Percentiles rank a stretch among this genome's conserved stretches.
phyloP scores from a whole-genome alignment of 1,140 invertebrate genomes.

The Heterodera schachtii region DNA sequence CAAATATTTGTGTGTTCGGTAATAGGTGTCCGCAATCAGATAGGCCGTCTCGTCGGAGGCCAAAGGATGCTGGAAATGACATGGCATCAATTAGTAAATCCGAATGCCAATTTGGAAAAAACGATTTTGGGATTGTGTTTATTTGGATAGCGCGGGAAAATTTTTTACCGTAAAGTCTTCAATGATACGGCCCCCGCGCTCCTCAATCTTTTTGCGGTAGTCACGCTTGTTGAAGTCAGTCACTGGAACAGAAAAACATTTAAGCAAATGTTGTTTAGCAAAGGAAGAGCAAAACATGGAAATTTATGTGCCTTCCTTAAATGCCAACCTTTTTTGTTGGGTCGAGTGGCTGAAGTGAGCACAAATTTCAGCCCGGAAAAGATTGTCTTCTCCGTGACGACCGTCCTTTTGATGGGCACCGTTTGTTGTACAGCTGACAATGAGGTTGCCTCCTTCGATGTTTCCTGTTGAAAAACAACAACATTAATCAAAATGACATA shows the following conservation, averaged over 20 bases:
- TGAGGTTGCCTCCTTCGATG: neutral
- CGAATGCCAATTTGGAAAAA: too few relatives aligned
- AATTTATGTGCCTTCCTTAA: too few relatives aligned
- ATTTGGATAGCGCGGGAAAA: too few relatives aligned
- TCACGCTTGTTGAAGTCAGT: conserved; percentile 61
- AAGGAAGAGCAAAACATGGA: too few relatives aligned
- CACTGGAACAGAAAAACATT: conserved; percentile 31
- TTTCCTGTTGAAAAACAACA: neutral
- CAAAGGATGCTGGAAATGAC: conserved; percentile 21
- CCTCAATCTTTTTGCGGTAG: conserved; percentile 45
- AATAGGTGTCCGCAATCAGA: conserved; percentile 62
- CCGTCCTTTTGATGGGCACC: conserved; percentile 23
- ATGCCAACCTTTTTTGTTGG: conserved; percentile 31
- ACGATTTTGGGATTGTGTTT: too few relatives aligned
- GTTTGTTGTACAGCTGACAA: neutral
- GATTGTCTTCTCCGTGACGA: conserved; percentile 26
- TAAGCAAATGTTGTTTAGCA: neutral
- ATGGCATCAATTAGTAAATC: too few relatives aligned
- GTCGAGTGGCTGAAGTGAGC: conserved; percentile 54
- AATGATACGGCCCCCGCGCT: conserved; percentile 53
- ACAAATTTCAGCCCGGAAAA: conserved; percentile 53
- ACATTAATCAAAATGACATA: too few relatives aligned
- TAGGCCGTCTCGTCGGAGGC: conserved; percentile 31
- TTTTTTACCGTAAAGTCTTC: conserved; percentile 53
- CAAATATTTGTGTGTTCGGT: conserved; percentile 63